Base-by-base conservation (phyloP, 2,797 vertebrate genomes). In the Pempheris klunzingeri region DNA sequence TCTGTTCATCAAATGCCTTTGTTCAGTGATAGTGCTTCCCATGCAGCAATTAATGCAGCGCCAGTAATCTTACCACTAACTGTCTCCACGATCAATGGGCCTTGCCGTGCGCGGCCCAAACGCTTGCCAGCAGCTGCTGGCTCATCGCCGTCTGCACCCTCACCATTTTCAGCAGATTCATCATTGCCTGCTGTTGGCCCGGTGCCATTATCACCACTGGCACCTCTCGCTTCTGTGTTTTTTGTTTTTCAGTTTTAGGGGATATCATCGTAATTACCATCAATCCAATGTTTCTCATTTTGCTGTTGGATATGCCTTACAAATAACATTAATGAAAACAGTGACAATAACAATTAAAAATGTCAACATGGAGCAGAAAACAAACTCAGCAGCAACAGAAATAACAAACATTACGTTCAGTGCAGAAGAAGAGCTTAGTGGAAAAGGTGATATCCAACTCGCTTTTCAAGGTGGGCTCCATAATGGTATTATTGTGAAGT, bases 21-120 rank as follows among this genome's bases (percentile, higher is more conserved):
- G 14, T 81, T 79, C 70, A 80, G 74, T 77, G 83, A 83, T 44
- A 61, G 74, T 74, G 80, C 74, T 83, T 92, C 69, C 76, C 93
- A 95, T 95, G 92, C 93, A 92, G 90, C 77, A 79, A 77, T 86
- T 83, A 86, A 84, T 71, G 74, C 69, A 88, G 58, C 32, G 20
- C 81, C 74, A 50, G 62, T 77, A 69, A 81, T 93, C 95, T 95
- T 95, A 96, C 94, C 94, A 90, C 90, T 88, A 83, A 92, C 87
- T 82, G 71, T 88, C 78, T 94, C 90, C 75, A 67, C 71, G 78
- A 92, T 85, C 91, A 92, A 67, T 50, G 82, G 82, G 77, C 81
- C 90, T 87, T 92, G 85, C 80, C 74, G 83, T 85, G 73, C 86
- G 75, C 53, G 79, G 47, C 81, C 87, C 84, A 92, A 89, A 47